Base-by-base conservation (phyloP, 2,888 invertebrate genomes). In the Nebria salina region DNA sequence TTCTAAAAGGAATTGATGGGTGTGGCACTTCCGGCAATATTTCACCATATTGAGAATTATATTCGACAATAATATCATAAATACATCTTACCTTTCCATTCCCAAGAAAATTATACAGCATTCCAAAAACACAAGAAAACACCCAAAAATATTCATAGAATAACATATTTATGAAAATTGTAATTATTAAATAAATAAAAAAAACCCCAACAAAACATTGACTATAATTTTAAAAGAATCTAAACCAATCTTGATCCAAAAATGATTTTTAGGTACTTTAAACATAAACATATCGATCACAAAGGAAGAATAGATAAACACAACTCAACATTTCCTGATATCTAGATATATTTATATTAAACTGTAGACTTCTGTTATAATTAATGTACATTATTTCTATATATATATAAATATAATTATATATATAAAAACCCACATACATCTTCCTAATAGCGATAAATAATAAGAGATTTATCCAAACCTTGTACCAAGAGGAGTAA, bases 331-430 rank as follows among this genome's bases (percentile, higher is more conserved):
- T 68, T n/a, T 68, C 26, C 26, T 68, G 20, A 68, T 68, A n/a
- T 68, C 68, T 68, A 68, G 8, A 25, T 68, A 68, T 68, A 20
- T 20, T 68, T 15, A 25, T 68, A 25, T 11, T 68, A 68, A 68
- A 25, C n/a, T 68, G 20, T 68, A 25, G 68, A 25, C 68, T 68
- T 68, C 26, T n/a, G 7, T 68, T 54, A 54, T 79, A 78, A 65
- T 78, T 73, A 80, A 80, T 80, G 80, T 80, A 80, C 80, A 80
- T 75, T 79, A 43, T 70, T 75, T 75, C 75, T 80, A 79, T 80
- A 80, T 80, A 80, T 68, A 34, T 34, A 34, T 5, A 2, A 4
- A 34, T 34, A 34, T 34, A 34, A 34, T 4, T 5, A 34, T 34
- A 34, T 5, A 34, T 34, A 20, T 20, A 20, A 20, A 20, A 20